phyloP scores from a whole-genome alignment of 1,140 invertebrate species.

The Heterodera carotae region DNA sequence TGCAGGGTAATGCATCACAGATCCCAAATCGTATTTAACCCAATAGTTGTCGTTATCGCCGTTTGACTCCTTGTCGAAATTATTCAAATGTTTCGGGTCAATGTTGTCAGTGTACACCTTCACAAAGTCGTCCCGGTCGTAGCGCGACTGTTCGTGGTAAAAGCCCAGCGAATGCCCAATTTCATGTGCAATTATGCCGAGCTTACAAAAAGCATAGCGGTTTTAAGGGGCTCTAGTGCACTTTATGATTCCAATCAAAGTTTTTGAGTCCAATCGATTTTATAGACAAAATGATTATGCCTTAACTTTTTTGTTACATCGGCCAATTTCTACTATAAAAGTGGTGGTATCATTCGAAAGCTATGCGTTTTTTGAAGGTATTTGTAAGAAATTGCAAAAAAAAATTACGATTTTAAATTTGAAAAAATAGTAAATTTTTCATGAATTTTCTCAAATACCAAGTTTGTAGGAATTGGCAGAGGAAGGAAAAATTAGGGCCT shows the following conservation, averaged over 20 bases:
- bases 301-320: conserved; percentile 33
- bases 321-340: neutral
- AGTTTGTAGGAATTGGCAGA: too few species aligned
- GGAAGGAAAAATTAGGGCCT: too few species aligned
- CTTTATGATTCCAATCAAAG: too few species aligned
- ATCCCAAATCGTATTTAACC: conserved; percentile 29
- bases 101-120: conserved; percentile 7
- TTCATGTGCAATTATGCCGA: conserved; percentile 30
- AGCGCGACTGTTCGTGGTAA: conserved; percentile 26
- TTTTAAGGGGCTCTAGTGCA: neutral
- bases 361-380: neutral
- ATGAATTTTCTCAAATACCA: too few species aligned
- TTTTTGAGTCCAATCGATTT: too few species aligned
- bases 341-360: neutral
- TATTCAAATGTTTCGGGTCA: neutral
- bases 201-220: conserved; percentile 15
- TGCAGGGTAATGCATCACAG: conserved; percentile 36
- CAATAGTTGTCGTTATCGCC: conserved; percentile 3
- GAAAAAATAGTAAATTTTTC: too few species aligned
- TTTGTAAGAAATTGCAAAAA: neutral
- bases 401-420: too few species aligned
- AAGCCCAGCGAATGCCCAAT: conserved; percentile 33
- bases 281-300: neutral
- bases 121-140: conserved; percentile 28
- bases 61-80: conserved; percentile 30